Conservation (phyloP, 2,113 vertebrate genomes). For the Oncorhynchus gorbuscha region DNA sequence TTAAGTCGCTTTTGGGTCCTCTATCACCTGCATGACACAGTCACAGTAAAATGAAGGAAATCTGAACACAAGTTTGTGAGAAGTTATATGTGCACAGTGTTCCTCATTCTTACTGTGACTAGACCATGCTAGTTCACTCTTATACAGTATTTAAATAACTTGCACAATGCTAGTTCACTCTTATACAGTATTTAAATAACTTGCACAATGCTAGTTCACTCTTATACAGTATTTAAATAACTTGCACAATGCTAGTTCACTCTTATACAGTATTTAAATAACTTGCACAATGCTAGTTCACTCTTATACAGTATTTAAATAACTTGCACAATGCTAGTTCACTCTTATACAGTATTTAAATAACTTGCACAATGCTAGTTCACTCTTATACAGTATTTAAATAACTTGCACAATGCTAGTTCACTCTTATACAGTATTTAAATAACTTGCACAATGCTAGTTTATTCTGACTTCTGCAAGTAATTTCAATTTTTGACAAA, state of each 20-base stretch:
- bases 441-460: background rate
- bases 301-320: background rate
- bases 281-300: background rate
- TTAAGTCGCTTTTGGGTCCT: too few species aligned
- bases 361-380: background rate
- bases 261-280: background rate
- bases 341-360: background rate
- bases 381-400: background rate
- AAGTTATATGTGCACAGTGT: too few species aligned
- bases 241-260: background rate
- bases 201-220: too few species aligned
- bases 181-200: background rate
- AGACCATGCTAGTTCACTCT: background rate
- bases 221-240: background rate
- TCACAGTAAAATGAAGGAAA: too few species aligned
- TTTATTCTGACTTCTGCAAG: background rate
- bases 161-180: background rate
- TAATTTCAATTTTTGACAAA: background rate
- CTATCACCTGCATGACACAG: too few species aligned
- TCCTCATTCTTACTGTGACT: too few species aligned
- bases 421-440: background rate
- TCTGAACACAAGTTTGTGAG: too few species aligned
- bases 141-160: background rate
- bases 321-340: background rate
- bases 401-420: background rate